Percentiles rank a stretch among this genome's conserved stretches.
Conservation (phyloP, 2,888 invertebrate genomes). For the Rutpela maculata region DNA sequence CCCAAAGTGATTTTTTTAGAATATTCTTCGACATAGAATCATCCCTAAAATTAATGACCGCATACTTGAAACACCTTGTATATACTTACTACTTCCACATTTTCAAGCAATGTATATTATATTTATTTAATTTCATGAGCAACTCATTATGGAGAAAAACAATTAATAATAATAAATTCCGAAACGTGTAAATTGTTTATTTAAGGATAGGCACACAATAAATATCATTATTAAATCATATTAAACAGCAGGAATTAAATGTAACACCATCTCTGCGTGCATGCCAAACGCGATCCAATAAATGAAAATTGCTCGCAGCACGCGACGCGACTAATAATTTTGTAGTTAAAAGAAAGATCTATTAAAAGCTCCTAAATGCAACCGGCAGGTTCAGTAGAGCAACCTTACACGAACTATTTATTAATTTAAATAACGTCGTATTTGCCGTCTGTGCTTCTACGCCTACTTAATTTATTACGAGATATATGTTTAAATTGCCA, state of each 20-base stretch:
- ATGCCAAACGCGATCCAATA: background rate
- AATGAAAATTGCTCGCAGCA: conserved; percentile 28
- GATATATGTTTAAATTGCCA: conserved; percentile 19
- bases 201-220: background rate
- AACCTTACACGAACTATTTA: background rate
- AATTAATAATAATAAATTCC: background rate
- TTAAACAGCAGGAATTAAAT: conserved; percentile 30
- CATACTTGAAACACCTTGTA: too few species aligned
- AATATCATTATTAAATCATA: conserved; percentile 12
- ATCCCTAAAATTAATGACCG: too few species aligned
- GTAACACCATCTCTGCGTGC: background rate
- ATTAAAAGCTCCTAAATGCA: background rate
- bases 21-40: too few species aligned
- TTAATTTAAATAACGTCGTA: conserved; percentile 7
- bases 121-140: background rate
- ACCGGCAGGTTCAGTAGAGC: background rate
- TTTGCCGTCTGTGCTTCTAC: background rate
- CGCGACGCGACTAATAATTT: conserved; percentile 21
- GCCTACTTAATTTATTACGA: background rate
- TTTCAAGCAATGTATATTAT: too few species aligned
- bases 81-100: too few species aligned
- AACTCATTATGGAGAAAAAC: background rate
- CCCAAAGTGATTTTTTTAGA: too few species aligned
- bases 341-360: background rate
- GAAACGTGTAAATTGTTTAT: background rate